Evolutionary conservation across 2,888 invertebrate species (phyloP), one percentile per base, ranked within the genome.

Genomic region (Habrosyne pyritoides): DNA sequence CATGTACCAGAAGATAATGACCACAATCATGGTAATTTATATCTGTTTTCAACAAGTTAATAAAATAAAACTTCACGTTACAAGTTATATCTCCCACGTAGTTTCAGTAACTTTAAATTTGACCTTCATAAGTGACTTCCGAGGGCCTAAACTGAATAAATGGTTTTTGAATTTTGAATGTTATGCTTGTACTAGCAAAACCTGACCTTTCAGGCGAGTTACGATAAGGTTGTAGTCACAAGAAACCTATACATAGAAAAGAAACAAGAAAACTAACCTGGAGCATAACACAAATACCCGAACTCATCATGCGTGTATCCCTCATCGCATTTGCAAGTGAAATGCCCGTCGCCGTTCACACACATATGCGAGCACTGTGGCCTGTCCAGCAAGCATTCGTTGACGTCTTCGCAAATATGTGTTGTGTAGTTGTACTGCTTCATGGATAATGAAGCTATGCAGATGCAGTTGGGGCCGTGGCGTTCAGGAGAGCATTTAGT

Each of bases 361-460:
- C 97, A 97, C 10, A 76, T 82, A 63, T 97, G 97, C 53, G 95
- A 95, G 73, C 97, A 97, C 7, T 92, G 83, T 0, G 96, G 96
- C 60, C 91, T 92, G 0, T 83, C 94, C 5, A 78, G 77, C 33
- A 91, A 81, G 66, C 96, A 96, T 70, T 96, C 95, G 73, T 96
- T 87, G 3, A 95, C 87, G 67, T 95, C 95, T 61, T 83, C 75
- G 63, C 94, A 94, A 1, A 21, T 28, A 0, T 73, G 64, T 0
- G 83, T 83, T n/a, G 77, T 76, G 55, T 79, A 75, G 71, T 91
- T 75, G 79, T 81, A 82, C 60, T 73, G 48, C 64, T 68, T 63
- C 79, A 84, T 58, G 93, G 94, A 4, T 56, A 62, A 0, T 79
- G 90, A 30, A 0, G 55, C 50, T 0, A 56, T 30, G 69, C 96